Base-by-base conservation (phyloP, 2,113 vertebrate species). In the Arizona elegans region DNA sequence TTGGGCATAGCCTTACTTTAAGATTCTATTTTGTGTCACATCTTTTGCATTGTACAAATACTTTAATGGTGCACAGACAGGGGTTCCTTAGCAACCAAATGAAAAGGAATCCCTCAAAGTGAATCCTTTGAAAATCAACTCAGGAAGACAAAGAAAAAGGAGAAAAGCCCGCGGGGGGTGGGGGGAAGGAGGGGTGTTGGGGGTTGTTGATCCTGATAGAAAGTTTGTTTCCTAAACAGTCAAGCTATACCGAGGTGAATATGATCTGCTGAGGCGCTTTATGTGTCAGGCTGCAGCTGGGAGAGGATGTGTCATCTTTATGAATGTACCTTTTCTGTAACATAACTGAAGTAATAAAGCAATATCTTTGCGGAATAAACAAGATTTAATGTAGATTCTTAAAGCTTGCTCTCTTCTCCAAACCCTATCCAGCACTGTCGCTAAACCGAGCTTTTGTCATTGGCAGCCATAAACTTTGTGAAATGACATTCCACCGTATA, bases 321-420 rank as follows among this genome's bases (percentile, higher is more conserved):
- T 88, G 56, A 92, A 94, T 92, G 92, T 15, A 7, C 70, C 43
- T 59, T 89, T 91, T 87, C 65, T 55, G 26, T 81, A 88, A 21
- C 88, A 86, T 92, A 89, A 94, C 55, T 93, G 92, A 89, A 87
- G 89, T 92, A 58, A 54, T 93, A 88, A 59, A 89, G 58, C 81
- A 92, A 91, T 87, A 50, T 23, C n/a, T 95, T 94, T 92, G 58
- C 90, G 8, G 91, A 58, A 91, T 93, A 91, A 70, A 26, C 91
- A 88, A 90, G 92, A 93, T 92, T 88, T 95, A 59, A 92, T 81
- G 58, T 3, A 70, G 47, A 56, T 43, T 70, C 33, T 33, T 92
- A 91, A 92, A 33, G 8, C 13, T 23, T 23, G 59, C 2, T 86
- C 21, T 86, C 10, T 89, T 92, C 92, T 47, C 24, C 29, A 89